phyloP scores from a whole-genome alignment of 2,888 invertebrate species.

The Lithosia quadra region DNA sequence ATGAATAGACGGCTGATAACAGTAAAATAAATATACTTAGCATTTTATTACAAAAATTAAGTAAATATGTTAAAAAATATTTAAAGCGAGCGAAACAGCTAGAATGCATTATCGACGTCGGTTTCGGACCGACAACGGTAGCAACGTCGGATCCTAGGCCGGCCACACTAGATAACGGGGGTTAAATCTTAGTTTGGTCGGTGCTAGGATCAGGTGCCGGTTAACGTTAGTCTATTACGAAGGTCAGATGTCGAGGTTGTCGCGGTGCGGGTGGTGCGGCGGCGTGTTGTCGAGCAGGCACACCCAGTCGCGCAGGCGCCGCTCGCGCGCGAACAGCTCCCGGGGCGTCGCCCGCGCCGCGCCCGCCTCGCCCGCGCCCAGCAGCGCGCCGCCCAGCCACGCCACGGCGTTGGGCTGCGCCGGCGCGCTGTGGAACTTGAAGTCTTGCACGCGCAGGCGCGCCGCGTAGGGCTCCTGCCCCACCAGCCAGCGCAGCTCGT shows the following conservation, averaged over 20 bases:
- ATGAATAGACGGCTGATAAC: background rate
- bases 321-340: constrained; percentile 91
- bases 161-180: background rate
- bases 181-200: too few relatives aligned
- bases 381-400: constrained; percentile 92
- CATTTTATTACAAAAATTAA: constrained; percentile 4
- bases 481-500: constrained; percentile 91
- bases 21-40: background rate
- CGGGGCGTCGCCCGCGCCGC: constrained; percentile 89
- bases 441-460: background rate
- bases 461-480: constrained; percentile 87
- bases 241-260: constrained; percentile 32
- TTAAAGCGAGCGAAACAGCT: background rate
- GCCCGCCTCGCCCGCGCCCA: constrained; percentile 88
- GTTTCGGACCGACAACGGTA: background rate
- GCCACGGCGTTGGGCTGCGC: constrained; percentile 92
- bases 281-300: constrained; percentile 86
- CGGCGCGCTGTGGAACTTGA: constrained; percentile 91
- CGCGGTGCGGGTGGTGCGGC: constrained; percentile 65
- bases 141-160: background rate
- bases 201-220: background rate
- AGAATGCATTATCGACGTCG: background rate
- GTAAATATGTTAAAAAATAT: background rate
- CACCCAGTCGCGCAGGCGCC: constrained; percentile 88
- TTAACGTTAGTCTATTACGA: too few relatives aligned